phyloP scores from a whole-genome alignment of 1,140 invertebrate genomes.

The Drosophila lacteicornis region DNA sequence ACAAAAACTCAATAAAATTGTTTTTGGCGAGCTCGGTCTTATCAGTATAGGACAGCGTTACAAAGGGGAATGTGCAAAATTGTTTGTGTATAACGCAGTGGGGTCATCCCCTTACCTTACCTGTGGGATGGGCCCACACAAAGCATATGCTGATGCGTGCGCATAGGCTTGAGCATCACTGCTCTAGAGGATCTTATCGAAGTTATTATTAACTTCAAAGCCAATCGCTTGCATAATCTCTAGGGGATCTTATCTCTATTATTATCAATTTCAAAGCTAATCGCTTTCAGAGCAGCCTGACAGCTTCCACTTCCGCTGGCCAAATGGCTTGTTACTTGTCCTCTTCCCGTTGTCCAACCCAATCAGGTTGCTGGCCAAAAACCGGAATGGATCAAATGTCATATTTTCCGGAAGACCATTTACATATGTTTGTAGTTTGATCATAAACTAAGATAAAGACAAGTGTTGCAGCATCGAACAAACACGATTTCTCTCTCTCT shows the following conservation, averaged over 20 bases:
- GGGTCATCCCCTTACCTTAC: too few relatives aligned
- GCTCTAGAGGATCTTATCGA: neutral
- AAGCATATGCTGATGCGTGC: too few relatives aligned
- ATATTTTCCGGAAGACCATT: slow-evolving; percentile 1
- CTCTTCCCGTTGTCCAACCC: slow-evolving; percentile 9
- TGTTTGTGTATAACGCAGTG: too few relatives aligned
- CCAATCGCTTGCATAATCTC: too few relatives aligned
- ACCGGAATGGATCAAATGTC: slow-evolving; percentile 1
- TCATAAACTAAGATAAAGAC: neutral
- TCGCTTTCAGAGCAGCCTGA: neutral
- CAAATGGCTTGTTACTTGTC: neutral
- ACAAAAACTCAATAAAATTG: too few relatives aligned
- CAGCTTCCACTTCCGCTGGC: slow-evolving; percentile 7
- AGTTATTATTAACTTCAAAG: too few relatives aligned
- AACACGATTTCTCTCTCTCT: neutral
- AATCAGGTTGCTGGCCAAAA: neutral
- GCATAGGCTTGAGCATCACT: too few relatives aligned
- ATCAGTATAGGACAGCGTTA: too few relatives aligned
- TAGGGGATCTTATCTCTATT: too few relatives aligned
- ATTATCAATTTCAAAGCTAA: neutral
- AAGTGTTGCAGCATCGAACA: neutral
- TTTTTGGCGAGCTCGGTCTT: too few relatives aligned
- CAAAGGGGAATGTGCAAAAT: too few relatives aligned
- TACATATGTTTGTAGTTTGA: neutral
- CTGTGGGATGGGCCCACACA: too few relatives aligned